A percentile compares a stretch with the other conserved stretches of the same genome.
These are phyloP conservation scores for Leptopilina syphax DNA, from an alignment of 2,888 invertebrate species.

Conservation along the genomic window DNA sequence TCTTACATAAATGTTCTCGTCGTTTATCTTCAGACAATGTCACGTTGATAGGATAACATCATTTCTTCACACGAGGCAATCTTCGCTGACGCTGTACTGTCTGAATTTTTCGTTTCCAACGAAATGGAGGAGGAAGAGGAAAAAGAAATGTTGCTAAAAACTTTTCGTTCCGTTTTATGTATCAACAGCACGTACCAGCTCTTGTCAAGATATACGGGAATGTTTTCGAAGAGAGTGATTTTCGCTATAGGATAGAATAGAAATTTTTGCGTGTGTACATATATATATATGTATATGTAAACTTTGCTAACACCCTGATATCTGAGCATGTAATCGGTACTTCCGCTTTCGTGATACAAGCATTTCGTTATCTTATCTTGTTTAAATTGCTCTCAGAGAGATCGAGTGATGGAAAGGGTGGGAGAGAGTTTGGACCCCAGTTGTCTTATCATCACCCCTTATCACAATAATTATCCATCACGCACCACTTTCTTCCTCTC, in stretches of 20 bases:
- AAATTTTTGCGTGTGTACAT: conserved; percentile 51
- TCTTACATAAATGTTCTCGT: conserved; percentile 3
- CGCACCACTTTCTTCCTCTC: conserved; percentile 41
- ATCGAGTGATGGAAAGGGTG: background rate
- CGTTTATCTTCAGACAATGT: conserved; percentile 13
- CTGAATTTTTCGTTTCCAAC: conserved; percentile 19
- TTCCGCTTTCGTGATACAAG: conserved; percentile 35
- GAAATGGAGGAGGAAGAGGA: background rate
- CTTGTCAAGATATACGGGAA: conserved; percentile 33
- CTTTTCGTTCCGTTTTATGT: conserved; percentile 54
- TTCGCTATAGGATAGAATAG: conserved; percentile 41
- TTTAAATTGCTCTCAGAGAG: conserved; percentile 21
- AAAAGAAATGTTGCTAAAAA: conserved; percentile 33
- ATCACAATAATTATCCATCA: conserved; percentile 31
- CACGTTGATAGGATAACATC: conserved; percentile 13
- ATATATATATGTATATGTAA: conserved; percentile 7
- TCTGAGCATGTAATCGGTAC: conserved; percentile 29
- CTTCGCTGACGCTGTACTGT: conserved; percentile 22
- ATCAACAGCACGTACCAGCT: conserved; percentile 55
- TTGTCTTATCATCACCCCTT: conserved; percentile 39
- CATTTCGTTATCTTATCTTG: conserved; percentile 32
- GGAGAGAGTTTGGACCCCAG: conserved; percentile 18
- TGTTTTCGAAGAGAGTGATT: conserved; percentile 19
- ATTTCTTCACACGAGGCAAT: conserved; percentile 25
- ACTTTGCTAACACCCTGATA: conserved; percentile 40